Conservation (phyloP, 2,113 vertebrate species). For the Falco punctatus region DNA sequence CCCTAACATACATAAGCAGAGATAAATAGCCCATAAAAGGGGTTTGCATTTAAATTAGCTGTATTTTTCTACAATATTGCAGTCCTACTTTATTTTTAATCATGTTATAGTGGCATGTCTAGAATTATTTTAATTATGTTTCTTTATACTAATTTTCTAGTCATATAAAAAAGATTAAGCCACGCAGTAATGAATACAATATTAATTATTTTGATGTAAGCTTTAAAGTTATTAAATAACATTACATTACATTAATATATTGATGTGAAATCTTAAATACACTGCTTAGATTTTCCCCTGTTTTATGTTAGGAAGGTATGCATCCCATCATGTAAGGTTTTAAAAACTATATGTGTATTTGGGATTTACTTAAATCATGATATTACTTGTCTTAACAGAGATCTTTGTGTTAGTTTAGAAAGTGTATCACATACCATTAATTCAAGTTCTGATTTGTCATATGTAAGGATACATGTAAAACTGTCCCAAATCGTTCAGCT, state of each 20-base stretch:
- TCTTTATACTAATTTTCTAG: constrained; percentile 68
- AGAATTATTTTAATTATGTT: constrained; percentile 67
- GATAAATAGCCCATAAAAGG: constrained; percentile 62
- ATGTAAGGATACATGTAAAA: neutral
- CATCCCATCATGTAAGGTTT: neutral
- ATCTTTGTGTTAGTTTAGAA: neutral
- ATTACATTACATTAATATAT: constrained; percentile 60
- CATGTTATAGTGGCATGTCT: constrained; percentile 52
- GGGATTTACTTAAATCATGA: neutral
- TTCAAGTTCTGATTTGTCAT: neutral
- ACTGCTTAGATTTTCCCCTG: neutral
- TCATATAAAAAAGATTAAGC: constrained; percentile 63
- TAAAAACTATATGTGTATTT: neutral
- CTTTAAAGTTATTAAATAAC: constrained; percentile 62
- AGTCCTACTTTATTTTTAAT: constrained; percentile 65
- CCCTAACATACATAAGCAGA: constrained; percentile 59
- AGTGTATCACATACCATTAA: neutral
- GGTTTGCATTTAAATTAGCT: constrained; percentile 69
- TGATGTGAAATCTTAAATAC: constrained; percentile 20
- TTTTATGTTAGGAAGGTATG: neutral
- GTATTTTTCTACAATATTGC: constrained; percentile 54
- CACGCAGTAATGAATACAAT: constrained; percentile 57
- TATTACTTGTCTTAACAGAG: neutral
- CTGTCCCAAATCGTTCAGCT: neutral
- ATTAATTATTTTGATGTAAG: constrained; percentile 61